phyloP scores from a whole-genome alignment of 1,140 invertebrate genomes.

The Hylyphantes graminicola region DNA sequence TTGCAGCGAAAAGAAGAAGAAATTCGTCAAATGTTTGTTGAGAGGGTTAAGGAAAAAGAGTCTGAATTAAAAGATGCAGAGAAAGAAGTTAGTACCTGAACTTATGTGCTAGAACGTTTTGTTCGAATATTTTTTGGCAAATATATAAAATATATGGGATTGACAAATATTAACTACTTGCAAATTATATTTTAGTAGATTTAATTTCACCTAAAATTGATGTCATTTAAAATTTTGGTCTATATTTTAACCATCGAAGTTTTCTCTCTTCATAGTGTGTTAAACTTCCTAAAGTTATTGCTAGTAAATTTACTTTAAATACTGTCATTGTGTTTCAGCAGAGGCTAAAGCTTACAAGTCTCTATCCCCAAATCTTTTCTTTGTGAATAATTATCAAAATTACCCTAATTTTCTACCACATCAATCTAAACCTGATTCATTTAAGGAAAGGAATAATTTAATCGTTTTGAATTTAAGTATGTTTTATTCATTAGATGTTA shows the following conservation, averaged over 20 bases:
- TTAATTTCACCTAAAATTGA: neutral
- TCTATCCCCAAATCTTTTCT: too few species aligned
- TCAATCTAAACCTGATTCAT: too few species aligned
- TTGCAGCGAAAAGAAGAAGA: slow-evolving; percentile 97
- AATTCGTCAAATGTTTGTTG: slow-evolving; percentile 97
- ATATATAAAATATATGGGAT: neutral
- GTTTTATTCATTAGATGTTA: too few species aligned
- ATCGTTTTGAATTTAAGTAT: too few species aligned
- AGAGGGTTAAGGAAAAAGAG: slow-evolving; percentile 96
- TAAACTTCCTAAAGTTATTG: too few species aligned
- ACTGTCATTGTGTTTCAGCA: too few species aligned
- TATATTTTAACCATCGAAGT: neutral
- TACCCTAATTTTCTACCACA: too few species aligned
- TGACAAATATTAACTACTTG: neutral
- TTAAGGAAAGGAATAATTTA: too few species aligned
- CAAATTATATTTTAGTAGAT: neutral
- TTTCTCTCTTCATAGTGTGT: neutral
- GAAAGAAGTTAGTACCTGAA: slow-evolving; percentile 77
- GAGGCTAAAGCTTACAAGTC: too few species aligned
- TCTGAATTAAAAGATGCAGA: slow-evolving; percentile 95
- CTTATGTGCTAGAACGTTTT: neutral
- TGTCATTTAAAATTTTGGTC: neutral
- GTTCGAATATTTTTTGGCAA: neutral
- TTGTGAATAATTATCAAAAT: too few species aligned
- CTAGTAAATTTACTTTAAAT: too few species aligned